Percentiles rank a stretch among this genome's conserved stretches.
phyloP scores from a whole-genome alignment of 23 tunicate genomes.

The Phallusia fumigata region DNA sequence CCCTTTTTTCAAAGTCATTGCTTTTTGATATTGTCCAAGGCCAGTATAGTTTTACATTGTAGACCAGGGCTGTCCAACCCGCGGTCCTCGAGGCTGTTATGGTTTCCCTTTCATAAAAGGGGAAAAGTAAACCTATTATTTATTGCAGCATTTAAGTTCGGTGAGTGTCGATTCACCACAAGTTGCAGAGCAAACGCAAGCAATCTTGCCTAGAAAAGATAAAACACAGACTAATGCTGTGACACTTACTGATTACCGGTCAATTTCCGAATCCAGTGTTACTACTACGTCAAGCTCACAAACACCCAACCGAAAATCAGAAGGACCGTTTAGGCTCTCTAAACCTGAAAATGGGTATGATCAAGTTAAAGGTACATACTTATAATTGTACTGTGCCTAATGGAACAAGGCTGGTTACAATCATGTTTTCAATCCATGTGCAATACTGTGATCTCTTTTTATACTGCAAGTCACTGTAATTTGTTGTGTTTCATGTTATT shows the following conservation, averaged over 20 bases:
- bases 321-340: background rate
- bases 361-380: background rate
- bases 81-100: background rate
- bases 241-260: background rate
- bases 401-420: background rate
- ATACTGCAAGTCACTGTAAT: background rate
- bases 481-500: background rate
- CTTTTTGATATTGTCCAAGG: too few species aligned
- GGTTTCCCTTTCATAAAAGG: background rate
- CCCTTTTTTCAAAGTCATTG: too few species aligned
- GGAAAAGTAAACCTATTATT: background rate
- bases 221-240: background rate
- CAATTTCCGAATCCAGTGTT: background rate
- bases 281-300: background rate
- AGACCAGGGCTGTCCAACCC: background rate
- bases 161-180: background rate
- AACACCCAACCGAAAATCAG: too few species aligned
- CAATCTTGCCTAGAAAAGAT: background rate
- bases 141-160: background rate
- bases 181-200: background rate
- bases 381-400: background rate
- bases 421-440: conserved; percentile 1
- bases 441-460: conserved; percentile 7
- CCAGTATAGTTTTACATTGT: too few species aligned
- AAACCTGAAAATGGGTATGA: background rate